phyloP scores from a whole-genome alignment of 2,113 vertebrate genomes.

The Bubo blakistoni region DNA sequence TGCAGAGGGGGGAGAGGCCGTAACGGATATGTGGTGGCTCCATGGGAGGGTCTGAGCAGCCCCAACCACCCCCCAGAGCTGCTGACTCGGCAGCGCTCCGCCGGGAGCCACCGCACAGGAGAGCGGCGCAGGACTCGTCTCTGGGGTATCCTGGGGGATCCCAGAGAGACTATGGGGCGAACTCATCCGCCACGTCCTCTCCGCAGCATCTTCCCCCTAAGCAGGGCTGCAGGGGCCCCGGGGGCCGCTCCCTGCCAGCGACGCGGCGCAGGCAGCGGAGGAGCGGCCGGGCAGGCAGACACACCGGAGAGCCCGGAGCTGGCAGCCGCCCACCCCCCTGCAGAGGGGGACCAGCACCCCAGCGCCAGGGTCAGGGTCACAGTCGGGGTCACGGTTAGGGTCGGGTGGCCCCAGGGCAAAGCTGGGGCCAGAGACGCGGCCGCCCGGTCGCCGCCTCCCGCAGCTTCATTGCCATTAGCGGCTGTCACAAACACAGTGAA shows the following conservation, averaged over 20 bases:
- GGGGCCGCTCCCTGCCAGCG: too few relatives aligned
- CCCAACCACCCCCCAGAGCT: neutral
- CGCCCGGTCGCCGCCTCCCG: rapidly evolving
- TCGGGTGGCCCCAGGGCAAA: neutral
- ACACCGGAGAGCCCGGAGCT: neutral
- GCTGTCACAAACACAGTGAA: neutral
- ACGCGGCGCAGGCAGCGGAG: neutral
- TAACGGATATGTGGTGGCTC: rapidly evolving
- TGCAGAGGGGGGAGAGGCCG: neutral
- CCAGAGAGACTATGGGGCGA: neutral
- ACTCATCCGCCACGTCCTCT: neutral
- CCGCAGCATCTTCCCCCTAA: neutral
- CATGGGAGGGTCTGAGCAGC: neutral
- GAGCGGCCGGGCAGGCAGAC: too few relatives aligned
- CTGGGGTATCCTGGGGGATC: neutral
- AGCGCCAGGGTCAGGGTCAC: too few relatives aligned
- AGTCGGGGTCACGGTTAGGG: neutral
- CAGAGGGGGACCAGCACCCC: too few relatives aligned
- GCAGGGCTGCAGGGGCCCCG: neutral
- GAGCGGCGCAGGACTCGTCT: neutral
- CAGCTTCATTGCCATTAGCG: neutral
- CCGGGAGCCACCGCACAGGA: neutral
- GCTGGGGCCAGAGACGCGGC: neutral
- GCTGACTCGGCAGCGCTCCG: rapidly evolving
- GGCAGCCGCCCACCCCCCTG: rapidly evolving